Conservation (phyloP, 1,140 invertebrate genomes). For the Drosophila guanche region DNA sequence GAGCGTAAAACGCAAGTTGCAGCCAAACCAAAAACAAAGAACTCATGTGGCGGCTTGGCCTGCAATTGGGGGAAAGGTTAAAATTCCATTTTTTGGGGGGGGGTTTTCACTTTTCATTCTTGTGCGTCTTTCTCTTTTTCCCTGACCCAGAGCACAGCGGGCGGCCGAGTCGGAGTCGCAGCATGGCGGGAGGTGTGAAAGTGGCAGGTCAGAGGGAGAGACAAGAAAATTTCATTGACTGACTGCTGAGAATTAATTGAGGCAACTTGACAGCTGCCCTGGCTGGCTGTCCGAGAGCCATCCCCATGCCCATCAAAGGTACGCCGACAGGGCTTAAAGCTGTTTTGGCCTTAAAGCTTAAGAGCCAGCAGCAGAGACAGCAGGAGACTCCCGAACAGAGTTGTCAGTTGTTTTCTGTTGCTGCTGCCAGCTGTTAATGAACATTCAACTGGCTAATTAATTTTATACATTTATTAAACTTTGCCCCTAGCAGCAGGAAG, state of each 20-base stretch:
- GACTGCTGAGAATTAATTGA: conserved; percentile 56
- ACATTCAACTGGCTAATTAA: conserved; percentile 82
- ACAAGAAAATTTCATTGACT: conserved; percentile 44
- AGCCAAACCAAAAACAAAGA: conserved; percentile 45
- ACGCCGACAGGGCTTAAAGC: conserved; percentile 37
- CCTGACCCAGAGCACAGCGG: conserved; percentile 27
- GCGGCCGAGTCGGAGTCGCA: conserved; percentile 13
- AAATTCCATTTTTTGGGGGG: conserved; percentile 47
- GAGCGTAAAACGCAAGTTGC: conserved; percentile 52
- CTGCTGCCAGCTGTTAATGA: conserved; percentile 76
- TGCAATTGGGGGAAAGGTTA: conserved; percentile 68
- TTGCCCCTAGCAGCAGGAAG: conserved; percentile 33
- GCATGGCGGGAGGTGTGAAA: conserved; percentile 62
- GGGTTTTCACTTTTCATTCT: conserved; percentile 61
- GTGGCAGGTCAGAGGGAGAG: conserved; percentile 19
- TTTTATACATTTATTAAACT: conserved; percentile 83
- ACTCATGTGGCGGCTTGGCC: conserved; percentile 42
- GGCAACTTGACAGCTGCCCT: conserved; percentile 50
- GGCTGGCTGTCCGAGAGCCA: conserved; percentile 12
- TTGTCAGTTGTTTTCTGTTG: conserved; percentile 51
- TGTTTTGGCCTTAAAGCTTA: conserved; percentile 22
- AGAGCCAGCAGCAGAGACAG: conserved; percentile 2
- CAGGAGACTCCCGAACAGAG: conserved; percentile 50
- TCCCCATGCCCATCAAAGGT: conserved; percentile 31
- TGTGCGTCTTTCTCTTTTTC: conserved; percentile 18